A percentile compares a stretch with the other conserved stretches of the same genome.
These are phyloP conservation scores for Allolobophora icterica DNA, from an alignment of 2,888 invertebrate species.

Conservation along the genomic window DNA sequence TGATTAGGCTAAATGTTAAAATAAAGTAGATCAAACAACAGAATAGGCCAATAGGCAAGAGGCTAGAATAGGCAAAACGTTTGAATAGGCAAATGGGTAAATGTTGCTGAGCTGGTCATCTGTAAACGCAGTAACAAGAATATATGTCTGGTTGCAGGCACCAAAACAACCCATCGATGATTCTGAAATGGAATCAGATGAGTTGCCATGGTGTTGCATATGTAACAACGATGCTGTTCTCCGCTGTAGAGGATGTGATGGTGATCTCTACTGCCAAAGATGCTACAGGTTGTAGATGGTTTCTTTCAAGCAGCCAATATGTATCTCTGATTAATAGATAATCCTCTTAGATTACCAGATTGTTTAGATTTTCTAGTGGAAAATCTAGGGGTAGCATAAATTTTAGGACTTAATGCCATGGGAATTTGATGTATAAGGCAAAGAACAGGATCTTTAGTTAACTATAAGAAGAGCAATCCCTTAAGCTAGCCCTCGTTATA, in stretches of 20 bases:
- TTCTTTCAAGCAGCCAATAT: not conserved
- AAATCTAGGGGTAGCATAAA: not conserved
- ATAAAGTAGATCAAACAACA: too few relatives aligned
- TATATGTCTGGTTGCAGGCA: not conserved
- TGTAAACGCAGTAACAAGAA: not conserved
- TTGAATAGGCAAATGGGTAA: constrained; percentile 14
- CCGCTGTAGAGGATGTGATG: constrained; percentile 79
- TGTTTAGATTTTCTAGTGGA: not conserved
- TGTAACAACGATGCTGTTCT: constrained; percentile 81
- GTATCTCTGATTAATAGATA: not conserved
- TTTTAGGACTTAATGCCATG: not conserved
- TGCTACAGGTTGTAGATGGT: constrained; percentile 69
- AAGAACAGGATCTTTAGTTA: too few relatives aligned
- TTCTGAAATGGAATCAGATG: constrained; percentile 49
- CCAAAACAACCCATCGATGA: not conserved
- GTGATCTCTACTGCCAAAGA: constrained; percentile 79
- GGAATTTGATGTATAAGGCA: too few relatives aligned
- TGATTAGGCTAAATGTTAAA: too few relatives aligned
- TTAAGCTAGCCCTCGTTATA: too few relatives aligned
- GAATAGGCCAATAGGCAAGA: too few relatives aligned
- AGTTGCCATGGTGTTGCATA: constrained; percentile 81
- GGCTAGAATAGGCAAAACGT: too few relatives aligned
- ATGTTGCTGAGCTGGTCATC: not conserved
- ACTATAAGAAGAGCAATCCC: too few relatives aligned
- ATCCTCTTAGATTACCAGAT: not conserved